Percentiles rank a stretch among this genome's conserved stretches.
These are phyloP conservation scores for Labeo calbasu DNA, from an alignment of 2,797 vertebrate genomes.

Conservation along the genomic window DNA sequence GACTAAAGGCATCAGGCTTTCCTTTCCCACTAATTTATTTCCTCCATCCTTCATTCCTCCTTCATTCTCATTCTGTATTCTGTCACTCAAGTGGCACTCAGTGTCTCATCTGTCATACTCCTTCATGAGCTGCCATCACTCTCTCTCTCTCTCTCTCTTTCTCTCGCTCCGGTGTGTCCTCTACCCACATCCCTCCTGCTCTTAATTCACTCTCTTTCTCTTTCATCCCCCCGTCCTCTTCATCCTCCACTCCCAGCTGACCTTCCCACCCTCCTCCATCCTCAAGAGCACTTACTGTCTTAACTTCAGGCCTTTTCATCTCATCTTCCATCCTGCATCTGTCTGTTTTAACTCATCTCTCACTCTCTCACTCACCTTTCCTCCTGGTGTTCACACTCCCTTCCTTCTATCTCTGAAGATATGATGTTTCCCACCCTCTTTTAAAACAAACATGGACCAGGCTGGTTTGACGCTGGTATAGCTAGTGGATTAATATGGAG, in stretches of 20 bases:
- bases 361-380: not conserved
- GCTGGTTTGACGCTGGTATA: not conserved
- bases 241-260: conserved; percentile 42
- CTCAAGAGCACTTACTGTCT: conserved; percentile 26
- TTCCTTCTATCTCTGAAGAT: not conserved
- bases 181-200: conserved; percentile 3
- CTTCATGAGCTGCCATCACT: conserved; percentile 42
- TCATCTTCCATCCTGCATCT: conserved; percentile 26
- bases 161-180: conserved; percentile 36
- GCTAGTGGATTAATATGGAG: not conserved
- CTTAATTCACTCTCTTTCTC: conserved; percentile 20
- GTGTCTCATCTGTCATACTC: conserved; percentile 46
- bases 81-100: conserved; percentile 48
- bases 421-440: not conserved
- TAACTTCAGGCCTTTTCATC: conserved; percentile 21
- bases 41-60: conserved; percentile 34
- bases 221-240: conserved; percentile 24
- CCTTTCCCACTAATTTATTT: conserved; percentile 26
- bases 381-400: not conserved
- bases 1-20: conserved; percentile 9
- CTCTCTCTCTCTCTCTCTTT: conserved; percentile 29
- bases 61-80: conserved; percentile 54
- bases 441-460: not conserved
- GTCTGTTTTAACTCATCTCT: not conserved
- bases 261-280: conserved; percentile 36